Evolutionary conservation across 2,888 invertebrate genomes (phyloP).

Genomic region (Tenthredo livida): DNA sequence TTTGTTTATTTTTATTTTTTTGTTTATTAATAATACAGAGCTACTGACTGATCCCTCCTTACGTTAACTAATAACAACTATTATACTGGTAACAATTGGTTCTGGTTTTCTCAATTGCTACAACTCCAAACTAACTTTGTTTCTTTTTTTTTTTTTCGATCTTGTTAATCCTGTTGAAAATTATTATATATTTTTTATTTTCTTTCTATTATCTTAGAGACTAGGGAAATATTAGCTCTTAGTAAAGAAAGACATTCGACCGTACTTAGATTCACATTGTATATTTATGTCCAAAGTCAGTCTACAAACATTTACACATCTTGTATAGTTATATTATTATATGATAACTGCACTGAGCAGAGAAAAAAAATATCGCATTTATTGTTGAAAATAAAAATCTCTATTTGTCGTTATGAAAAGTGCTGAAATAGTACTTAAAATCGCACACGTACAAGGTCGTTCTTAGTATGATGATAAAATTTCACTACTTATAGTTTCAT

Average conservation of each 20-base stretch:
- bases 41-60: neutral
- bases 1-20: constrained; percentile 7
- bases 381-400: neutral
- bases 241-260: neutral
- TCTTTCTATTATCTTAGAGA: neutral
- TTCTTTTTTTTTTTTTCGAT: neutral
- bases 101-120: neutral
- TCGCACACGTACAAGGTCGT: neutral
- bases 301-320: too few species aligned
- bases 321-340: neutral
- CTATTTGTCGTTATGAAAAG: neutral
- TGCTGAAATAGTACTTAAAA: neutral
- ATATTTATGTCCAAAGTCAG: neutral
- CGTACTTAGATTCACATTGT: neutral
- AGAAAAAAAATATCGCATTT: neutral
- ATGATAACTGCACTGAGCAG: neutral
- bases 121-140: neutral
- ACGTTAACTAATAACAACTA: neutral
- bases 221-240: neutral
- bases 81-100: neutral
- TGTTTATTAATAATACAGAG: constrained; percentile 16
- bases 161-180: neutral
- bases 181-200: neutral
- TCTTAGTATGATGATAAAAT: neutral
- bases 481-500: neutral